A percentile compares a stretch with the other conserved stretches of the same genome.
These are phyloP conservation scores for Idaea straminata DNA, from an alignment of 2,888 invertebrate species.

Conservation along the genomic window DNA sequence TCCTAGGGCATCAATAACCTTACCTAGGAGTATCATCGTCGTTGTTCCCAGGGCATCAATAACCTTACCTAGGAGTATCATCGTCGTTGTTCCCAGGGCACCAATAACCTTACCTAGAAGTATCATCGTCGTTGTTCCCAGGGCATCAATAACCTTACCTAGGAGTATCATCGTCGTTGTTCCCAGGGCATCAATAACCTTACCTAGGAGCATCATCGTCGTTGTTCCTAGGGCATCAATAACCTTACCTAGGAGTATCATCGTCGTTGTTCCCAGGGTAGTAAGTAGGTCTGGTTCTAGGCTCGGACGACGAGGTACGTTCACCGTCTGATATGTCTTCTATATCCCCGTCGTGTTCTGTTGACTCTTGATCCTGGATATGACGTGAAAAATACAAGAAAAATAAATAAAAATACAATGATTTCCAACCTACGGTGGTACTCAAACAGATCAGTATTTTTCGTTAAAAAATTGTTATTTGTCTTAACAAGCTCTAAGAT, in stretches of 20 bases:
- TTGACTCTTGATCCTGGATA: conserved; percentile 82
- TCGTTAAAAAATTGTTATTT: too few relatives aligned
- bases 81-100: background rate
- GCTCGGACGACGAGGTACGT: conserved; percentile 87
- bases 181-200: too few relatives aligned
- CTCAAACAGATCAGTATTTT: too few relatives aligned
- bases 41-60: too few relatives aligned
- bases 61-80: conserved; percentile 47
- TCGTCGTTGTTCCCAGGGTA: conserved; percentile 85
- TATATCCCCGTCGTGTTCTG: conserved; percentile 92
- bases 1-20: too few relatives aligned
- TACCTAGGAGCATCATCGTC: conserved; percentile 40
- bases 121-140: background rate
- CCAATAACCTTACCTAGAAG: too few relatives aligned
- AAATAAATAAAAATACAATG: conserved; percentile 1
- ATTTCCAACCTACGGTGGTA: too few relatives aligned
- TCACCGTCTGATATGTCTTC: conserved; percentile 93
- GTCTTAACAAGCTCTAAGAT: too few relatives aligned
- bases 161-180: too few relatives aligned
- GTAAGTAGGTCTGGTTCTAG: conserved; percentile 82
- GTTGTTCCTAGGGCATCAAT: background rate
- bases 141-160: too few relatives aligned
- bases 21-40: too few relatives aligned
- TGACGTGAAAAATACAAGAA: conserved; percentile 6
- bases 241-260: conserved; percentile 70